These are phyloP conservation scores for Sebastiscus tertius DNA, from an alignment of 2,797 vertebrate genomes.

Conservation along the genomic window DNA sequence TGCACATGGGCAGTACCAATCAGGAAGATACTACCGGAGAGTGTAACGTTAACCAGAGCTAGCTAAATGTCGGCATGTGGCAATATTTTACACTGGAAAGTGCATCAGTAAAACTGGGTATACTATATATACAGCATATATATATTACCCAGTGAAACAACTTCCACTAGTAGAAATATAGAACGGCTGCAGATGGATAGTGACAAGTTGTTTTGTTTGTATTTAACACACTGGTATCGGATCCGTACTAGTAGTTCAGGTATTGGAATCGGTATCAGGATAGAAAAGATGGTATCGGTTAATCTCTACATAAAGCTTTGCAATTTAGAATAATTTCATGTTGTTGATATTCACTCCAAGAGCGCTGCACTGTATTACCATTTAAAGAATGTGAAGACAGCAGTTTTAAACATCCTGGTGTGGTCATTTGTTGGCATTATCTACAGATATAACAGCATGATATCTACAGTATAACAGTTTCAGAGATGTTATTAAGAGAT, in stretches of 20 bases:
- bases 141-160: no score
- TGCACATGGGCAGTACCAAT: no score
- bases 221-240: neutral
- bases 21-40: rapidly evolving
- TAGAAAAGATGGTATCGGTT: neutral
- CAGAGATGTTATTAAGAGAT: neutral
- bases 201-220: neutral
- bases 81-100: no score
- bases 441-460: no score
- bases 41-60: no score
- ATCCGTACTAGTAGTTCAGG: neutral
- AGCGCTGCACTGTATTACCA: neutral
- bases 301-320: neutral
- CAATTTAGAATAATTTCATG: neutral
- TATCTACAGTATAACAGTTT: neutral
- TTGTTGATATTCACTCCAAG: neutral
- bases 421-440: neutral
- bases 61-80: no score
- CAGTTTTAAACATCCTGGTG: neutral
- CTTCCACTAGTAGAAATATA: no score
- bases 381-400: neutral
- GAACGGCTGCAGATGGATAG: no score
- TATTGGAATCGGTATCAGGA: neutral
- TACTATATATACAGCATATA: no score
- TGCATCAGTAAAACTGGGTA: no score